phyloP scores from a whole-genome alignment of 92 coral and sea anemone species.

The Meandrina meandrites region DNA sequence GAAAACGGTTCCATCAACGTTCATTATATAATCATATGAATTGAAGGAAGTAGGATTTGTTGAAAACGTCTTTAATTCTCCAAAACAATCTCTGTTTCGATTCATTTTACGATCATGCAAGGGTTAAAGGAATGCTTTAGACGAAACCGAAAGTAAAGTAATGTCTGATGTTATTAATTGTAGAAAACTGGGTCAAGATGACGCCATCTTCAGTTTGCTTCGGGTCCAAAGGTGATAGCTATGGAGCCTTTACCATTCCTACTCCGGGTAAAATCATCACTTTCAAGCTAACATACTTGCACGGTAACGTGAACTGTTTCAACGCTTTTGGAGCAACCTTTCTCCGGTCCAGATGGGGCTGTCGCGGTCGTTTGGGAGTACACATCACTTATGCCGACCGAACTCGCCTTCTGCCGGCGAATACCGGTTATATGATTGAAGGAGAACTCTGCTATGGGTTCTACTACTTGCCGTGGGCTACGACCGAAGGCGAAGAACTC shows the following conservation, averaged over 20 bases:
- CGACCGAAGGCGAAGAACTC: background rate
- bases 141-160: too few relatives aligned
- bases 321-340: background rate
- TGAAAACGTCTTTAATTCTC: too few relatives aligned
- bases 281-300: background rate
- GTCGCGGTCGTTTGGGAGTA: background rate
- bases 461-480: background rate
- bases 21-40: too few relatives aligned
- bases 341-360: background rate
- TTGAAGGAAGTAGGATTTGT: too few relatives aligned
- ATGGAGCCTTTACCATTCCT: background rate
- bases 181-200: constrained; percentile 12
- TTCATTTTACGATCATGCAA: too few relatives aligned
- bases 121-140: too few relatives aligned
- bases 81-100: too few relatives aligned
- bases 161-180: background rate
- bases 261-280: background rate
- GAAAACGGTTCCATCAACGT: too few relatives aligned
- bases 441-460: background rate
- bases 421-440: background rate
- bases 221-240: background rate
- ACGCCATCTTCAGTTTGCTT: constrained; percentile 5
- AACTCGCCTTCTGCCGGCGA: background rate
- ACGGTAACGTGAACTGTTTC: background rate
- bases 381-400: background rate